Base-by-base conservation (phyloP, 1,140 invertebrate genomes). In the Eciton burchellii region DNA sequence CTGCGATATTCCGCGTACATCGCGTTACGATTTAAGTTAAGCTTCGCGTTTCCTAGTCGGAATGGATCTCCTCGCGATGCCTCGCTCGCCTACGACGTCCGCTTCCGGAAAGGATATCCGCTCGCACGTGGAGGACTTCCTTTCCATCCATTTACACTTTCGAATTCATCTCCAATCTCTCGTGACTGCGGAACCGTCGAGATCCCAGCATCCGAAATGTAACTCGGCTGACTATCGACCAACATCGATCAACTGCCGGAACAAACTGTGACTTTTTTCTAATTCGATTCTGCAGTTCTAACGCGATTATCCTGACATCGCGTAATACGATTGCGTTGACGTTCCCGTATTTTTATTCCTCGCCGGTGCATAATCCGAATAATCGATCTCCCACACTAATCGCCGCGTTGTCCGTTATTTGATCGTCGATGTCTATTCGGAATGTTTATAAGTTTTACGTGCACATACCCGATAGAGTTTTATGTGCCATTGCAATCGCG, bases 221-320 rank as follows among this genome's bases (percentile, higher is more conserved):
- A 76, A 76, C 45, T 76, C 16, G 3, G 26, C 0, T 35, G 26
- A 63, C 68, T 74, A 74, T 76, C n/a, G 29, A 76, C 65, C 71
- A 60, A 47, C n/a, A n/a, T 6, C 56, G 9, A 35, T 45, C 6
- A n/a, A n/a, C 6, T 35, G n/a, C 47, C 19, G 24, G 35, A 52
- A 65, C 9, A 21, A 65, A 76, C 45, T 11, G n/a, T 24, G 16
- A 41, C 35, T 52, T 76, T 74, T 49, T 60, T 35, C 6, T 35
- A 35, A 35, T 35, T 35, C 35, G 35, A 35, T 35, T 35, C 35
- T 35, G 35, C 35, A 6, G 6, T 35, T 24, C 12, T 26, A 16
- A n/a, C n/a, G n/a, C n/a, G n/a, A n/a, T n/a, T n/a, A n/a, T n/a
- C n/a, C n/a, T n/a, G n/a, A n/a, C n/a, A n/a, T n/a, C n/a, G n/a